Conservation (phyloP, 2,888 invertebrate genomes). For the Sinopyrophorus schimmeli region DNA sequence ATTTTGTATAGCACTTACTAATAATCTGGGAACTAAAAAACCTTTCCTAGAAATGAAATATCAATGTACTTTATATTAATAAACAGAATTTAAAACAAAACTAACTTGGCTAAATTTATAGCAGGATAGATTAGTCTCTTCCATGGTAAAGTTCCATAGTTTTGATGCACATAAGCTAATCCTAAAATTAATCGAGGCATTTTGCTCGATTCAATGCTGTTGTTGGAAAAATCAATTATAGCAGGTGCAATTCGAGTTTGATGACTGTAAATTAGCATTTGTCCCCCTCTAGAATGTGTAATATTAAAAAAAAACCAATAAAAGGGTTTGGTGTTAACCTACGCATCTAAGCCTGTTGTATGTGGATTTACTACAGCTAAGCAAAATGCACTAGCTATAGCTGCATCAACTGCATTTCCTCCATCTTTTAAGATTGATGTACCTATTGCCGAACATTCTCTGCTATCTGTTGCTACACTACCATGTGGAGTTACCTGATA, state of each 20-base stretch:
- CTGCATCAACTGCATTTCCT: slow-evolving; percentile 79
- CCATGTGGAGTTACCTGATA: slow-evolving; percentile 72
- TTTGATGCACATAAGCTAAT: slow-evolving; percentile 60
- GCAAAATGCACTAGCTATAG: slow-evolving; percentile 73
- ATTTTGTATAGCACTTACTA: slow-evolving; percentile 55
- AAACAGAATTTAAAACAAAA: neutral
- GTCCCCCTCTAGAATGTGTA: slow-evolving; percentile 81
- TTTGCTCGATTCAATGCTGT: slow-evolving; percentile 48
- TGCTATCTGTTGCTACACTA: slow-evolving; percentile 71
- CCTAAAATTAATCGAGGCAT: slow-evolving; percentile 66
- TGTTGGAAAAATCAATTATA: slow-evolving; percentile 61
- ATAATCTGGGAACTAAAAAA: slow-evolving; percentile 57
- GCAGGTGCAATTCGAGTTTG: slow-evolving; percentile 58
- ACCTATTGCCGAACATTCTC: slow-evolving; percentile 73
- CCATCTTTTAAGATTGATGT: slow-evolving; percentile 67
- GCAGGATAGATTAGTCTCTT: slow-evolving; percentile 62
- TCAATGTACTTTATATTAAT: neutral
- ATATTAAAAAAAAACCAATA: too few species aligned
- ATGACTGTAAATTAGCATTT: slow-evolving; percentile 74
- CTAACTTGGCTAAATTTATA: slow-evolving; percentile 59
- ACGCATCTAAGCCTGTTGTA: slow-evolving; percentile 78
- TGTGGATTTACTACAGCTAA: slow-evolving; percentile 74
- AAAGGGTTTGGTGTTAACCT: too few species aligned
- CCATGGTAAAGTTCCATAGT: slow-evolving; percentile 64
- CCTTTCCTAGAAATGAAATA: slow-evolving; percentile 52